Evolutionary conservation across 2,113 vertebrate genomes (phyloP).

Genomic region (Boulengeromyrus knoepffleri): DNA sequence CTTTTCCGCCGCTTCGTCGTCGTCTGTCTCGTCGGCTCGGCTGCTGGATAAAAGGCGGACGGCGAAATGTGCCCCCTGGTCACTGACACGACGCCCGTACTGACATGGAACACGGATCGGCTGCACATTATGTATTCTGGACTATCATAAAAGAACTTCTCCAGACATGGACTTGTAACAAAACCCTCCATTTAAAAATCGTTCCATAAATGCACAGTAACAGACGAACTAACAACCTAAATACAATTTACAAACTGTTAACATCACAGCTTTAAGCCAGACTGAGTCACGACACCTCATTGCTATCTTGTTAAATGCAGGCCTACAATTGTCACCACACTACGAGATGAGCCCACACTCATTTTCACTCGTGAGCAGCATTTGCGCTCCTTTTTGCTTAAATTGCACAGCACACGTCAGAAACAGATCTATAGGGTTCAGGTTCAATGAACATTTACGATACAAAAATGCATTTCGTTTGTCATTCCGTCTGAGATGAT

Average conservation of each 20-base stretch:
- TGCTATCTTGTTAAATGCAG: background rate
- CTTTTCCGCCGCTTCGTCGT: constrained; percentile 96
- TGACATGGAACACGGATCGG: constrained; percentile 17
- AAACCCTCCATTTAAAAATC: constrained; percentile 25
- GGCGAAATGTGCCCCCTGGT: background rate
- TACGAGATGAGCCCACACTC: background rate
- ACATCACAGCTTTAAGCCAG: background rate
- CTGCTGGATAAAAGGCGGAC: constrained; percentile 48
- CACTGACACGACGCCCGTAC: background rate
- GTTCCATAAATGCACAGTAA: constrained; percentile 43
- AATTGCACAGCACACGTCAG: background rate
- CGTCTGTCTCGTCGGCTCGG: constrained; percentile 93
- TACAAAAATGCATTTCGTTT: constrained; percentile 33
- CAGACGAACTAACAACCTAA: background rate
- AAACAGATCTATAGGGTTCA: background rate
- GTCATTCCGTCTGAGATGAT: background rate
- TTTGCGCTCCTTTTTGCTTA: background rate
- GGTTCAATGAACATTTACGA: constrained; percentile 34
- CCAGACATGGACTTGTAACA: constrained; percentile 52
- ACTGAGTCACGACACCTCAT: background rate
- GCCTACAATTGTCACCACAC: background rate
- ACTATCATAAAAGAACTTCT: constrained; percentile 34
- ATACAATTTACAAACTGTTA: background rate
- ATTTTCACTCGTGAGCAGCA: background rate
- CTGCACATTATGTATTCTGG: background rate